Evolutionary conservation across 2,113 vertebrate species (phyloP).

Genomic region (Plectropomus leopardus): DNA sequence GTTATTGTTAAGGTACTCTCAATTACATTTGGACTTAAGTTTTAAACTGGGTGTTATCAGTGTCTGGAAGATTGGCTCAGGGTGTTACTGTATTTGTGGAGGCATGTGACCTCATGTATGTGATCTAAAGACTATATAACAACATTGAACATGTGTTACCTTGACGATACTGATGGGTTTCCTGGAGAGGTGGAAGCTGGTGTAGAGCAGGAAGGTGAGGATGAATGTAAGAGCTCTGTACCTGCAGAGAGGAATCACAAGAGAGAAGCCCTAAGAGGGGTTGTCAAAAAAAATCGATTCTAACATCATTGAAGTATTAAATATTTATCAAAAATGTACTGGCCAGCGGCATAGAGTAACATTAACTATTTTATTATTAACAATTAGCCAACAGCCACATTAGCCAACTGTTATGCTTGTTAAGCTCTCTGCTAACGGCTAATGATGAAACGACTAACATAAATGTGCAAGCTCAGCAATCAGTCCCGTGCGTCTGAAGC

Average conservation of each 20-base stretch:
- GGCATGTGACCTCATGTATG: background rate
- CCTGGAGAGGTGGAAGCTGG: constrained; percentile 94
- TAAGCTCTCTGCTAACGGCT: too few relatives aligned
- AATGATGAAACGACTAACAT: too few relatives aligned
- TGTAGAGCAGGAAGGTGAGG: constrained; percentile 93
- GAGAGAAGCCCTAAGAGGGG: too few relatives aligned
- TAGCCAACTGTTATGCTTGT: too few relatives aligned
- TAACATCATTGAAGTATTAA: too few relatives aligned
- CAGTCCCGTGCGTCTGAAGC: too few relatives aligned
- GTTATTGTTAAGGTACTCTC: background rate
- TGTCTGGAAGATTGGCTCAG: background rate
- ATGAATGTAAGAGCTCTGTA: constrained; percentile 91
- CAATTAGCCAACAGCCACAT: too few relatives aligned
- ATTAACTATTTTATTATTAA: too few relatives aligned
- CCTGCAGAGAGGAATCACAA: constrained; percentile 77
- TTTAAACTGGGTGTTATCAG: background rate
- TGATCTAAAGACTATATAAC: background rate
- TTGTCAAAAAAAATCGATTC: too few relatives aligned
- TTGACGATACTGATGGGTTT: constrained; percentile 97
- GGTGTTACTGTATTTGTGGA: background rate
- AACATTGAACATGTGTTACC: constrained; percentile 78
- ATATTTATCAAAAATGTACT: too few relatives aligned
- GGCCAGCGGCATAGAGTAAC: too few relatives aligned
- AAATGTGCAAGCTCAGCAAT: too few relatives aligned
- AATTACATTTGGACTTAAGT: background rate